Percentiles rank a stretch among this genome's conserved stretches.
Evolutionary conservation across 2,797 vertebrate species (phyloP).

Genomic region (Catamblyrhynchus diadema): DNA sequence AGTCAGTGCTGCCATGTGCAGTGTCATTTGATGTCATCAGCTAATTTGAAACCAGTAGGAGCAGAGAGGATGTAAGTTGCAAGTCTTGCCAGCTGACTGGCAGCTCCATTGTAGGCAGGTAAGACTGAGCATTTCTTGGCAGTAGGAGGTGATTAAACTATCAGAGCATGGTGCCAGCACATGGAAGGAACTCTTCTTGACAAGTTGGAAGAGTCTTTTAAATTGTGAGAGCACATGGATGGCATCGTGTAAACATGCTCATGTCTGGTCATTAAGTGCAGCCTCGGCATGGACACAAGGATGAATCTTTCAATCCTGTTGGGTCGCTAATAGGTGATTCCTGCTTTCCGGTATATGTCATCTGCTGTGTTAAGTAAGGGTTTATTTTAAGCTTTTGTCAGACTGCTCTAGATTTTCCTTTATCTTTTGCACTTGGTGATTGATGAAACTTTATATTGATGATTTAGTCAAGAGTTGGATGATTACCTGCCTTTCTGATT

Average conservation of each 20-base stretch:
- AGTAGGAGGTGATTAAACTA: neutral
- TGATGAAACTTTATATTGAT: neutral
- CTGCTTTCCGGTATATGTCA: fast-evolving
- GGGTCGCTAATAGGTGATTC: neutral
- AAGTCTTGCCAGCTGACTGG: neutral
- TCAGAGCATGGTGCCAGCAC: neutral
- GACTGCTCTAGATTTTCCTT: neutral
- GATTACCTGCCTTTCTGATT: neutral
- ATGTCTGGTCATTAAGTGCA: neutral
- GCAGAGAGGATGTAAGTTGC: neutral
- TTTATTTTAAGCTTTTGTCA: neutral
- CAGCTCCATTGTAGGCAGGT: neutral
- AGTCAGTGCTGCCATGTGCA: neutral
- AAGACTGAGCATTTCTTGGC: neutral
- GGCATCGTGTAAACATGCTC: neutral
- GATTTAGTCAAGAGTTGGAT: neutral
- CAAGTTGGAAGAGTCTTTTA: neutral
- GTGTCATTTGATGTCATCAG: neutral
- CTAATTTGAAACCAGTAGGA: neutral
- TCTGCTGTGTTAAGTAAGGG: neutral
- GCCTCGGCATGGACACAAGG: neutral
- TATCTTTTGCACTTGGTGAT: neutral
- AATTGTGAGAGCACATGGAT: neutral
- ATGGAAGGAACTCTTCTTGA: neutral
- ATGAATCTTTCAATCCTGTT: neutral